Conservation (phyloP, 2,113 vertebrate species). For the Eptatretus burgeri region DNA sequence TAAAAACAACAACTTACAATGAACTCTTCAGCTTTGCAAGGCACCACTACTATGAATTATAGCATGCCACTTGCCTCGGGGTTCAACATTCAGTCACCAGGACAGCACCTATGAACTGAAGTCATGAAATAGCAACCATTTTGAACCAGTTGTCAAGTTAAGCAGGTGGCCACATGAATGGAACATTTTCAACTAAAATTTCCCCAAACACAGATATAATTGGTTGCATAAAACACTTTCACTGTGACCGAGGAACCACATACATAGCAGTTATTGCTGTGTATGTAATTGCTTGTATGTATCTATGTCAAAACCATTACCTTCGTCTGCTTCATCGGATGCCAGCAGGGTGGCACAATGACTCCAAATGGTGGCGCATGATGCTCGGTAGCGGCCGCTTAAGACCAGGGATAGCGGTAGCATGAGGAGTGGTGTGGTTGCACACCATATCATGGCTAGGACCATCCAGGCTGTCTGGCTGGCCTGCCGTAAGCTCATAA, state of each 20-base stretch:
- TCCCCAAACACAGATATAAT: constrained; percentile 30
- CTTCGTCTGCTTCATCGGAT: constrained; percentile 28
- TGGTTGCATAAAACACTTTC: constrained; percentile 21
- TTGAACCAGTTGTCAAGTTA: constrained; percentile 14
- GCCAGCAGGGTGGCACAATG: constrained; percentile 38
- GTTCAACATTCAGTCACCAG: no score
- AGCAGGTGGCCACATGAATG: constrained; percentile 16
- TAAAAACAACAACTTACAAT: no score
- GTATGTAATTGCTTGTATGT: neutral
- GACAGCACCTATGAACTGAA: no score
- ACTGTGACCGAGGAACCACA: constrained; percentile 17
- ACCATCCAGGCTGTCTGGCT: constrained; percentile 36
- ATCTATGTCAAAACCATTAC: constrained; percentile 14
- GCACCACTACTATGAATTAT: no score
- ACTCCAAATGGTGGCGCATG: constrained; percentile 34
- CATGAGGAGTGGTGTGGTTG: constrained; percentile 34
- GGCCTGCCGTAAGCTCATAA: constrained; percentile 33
- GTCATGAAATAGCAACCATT: neutral
- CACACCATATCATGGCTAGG: constrained; percentile 35
- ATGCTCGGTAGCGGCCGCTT: constrained; percentile 32
- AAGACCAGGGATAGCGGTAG: constrained; percentile 39
- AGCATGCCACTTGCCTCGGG: no score
- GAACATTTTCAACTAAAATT: constrained; percentile 27
- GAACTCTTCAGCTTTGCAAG: no score
- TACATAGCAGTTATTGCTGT: neutral